Percentiles rank a stretch among this genome's conserved stretches.
Conservation (phyloP, 2,113 vertebrate species). For the Nibea albiflora region DNA sequence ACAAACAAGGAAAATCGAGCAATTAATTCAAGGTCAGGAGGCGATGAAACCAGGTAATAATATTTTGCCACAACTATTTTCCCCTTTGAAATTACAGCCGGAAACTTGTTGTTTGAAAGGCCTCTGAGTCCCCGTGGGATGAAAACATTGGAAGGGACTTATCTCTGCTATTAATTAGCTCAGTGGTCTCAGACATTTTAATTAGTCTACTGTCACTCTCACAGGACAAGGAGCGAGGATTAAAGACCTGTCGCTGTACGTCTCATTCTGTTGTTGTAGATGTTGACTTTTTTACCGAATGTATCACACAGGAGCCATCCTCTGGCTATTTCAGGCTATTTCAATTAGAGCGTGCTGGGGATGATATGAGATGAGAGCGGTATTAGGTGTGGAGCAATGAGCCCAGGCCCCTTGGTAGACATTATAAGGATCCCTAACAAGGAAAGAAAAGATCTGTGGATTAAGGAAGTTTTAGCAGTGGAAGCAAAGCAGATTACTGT, state of each 20-base stretch:
- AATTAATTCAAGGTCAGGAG: slow-evolving; percentile 50
- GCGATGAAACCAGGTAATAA: slow-evolving; percentile 25
- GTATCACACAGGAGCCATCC: slow-evolving; percentile 20
- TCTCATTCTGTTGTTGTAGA: slow-evolving; percentile 42
- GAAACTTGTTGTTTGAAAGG: slow-evolving; percentile 47
- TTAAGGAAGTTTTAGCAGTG: not conserved
- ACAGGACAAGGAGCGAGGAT: slow-evolving; percentile 34
- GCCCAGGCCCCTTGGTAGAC: slow-evolving; percentile 16
- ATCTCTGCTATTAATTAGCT: slow-evolving; percentile 68
- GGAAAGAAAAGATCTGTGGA: slow-evolving; percentile 6
- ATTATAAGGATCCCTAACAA: slow-evolving; percentile 1
- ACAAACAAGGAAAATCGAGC: slow-evolving; percentile 31
- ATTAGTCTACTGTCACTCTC: slow-evolving; percentile 66
- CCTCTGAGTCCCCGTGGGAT: slow-evolving; percentile 22
- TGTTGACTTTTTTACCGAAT: slow-evolving; percentile 40
- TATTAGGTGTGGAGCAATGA: slow-evolving; percentile 34
- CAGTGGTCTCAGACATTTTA: slow-evolving; percentile 61
- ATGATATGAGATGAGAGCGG: slow-evolving; percentile 56
- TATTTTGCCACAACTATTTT: slow-evolving; percentile 7
- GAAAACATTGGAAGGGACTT: slow-evolving; percentile 28
- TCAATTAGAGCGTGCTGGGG: slow-evolving; percentile 55
- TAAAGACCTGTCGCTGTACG: slow-evolving; percentile 33
- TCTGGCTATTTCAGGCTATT: slow-evolving; percentile 41
- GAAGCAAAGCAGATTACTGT: not conserved
- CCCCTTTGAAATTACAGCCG: slow-evolving; percentile 32